Evolutionary conservation across 2,888 invertebrate species (phyloP).

Genomic region (Macrophya annulata): DNA sequence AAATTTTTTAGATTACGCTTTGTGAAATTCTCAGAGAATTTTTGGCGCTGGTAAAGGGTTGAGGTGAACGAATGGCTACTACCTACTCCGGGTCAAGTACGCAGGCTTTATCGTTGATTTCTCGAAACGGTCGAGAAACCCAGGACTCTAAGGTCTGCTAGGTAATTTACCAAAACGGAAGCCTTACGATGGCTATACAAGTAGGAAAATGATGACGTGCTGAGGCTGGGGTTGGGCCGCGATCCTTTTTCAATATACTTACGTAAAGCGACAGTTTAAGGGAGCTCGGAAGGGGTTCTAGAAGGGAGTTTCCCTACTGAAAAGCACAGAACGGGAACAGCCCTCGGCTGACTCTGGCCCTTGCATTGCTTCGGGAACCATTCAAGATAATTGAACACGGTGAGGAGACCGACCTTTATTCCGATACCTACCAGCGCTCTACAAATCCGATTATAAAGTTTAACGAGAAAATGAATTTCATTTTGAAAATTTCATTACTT

Average conservation of each 20-base stretch:
- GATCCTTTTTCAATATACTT: slow-evolving; percentile 44
- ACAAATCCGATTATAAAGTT: slow-evolving; percentile 45
- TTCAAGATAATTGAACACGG: slow-evolving; percentile 51
- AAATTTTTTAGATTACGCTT: neutral
- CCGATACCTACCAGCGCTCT: slow-evolving; percentile 18
- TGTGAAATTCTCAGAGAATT: neutral
- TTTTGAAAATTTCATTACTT: slow-evolving; percentile 37
- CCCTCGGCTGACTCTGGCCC: neutral
- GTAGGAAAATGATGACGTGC: slow-evolving; percentile 33
- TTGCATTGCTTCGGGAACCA: slow-evolving; percentile 30
- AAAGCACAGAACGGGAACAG: slow-evolving; percentile 22
- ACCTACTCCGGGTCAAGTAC: neutral
- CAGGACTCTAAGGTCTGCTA: neutral
- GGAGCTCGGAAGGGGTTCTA: slow-evolving; percentile 32
- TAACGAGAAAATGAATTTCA: slow-evolving; percentile 46
- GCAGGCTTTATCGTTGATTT: slow-evolving; percentile 14
- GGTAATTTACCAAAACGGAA: slow-evolving; percentile 27
- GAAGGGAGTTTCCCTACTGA: slow-evolving; percentile 15
- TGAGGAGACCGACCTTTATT: slow-evolving; percentile 20
- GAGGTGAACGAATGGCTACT: slow-evolving; percentile 12
- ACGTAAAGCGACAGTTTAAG: slow-evolving; percentile 34
- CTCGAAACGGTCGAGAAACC: neutral
- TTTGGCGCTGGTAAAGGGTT: neutral
- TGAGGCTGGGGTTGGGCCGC: neutral
- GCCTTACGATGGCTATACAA: slow-evolving; percentile 27